Evolutionary conservation across 2,888 invertebrate genomes (phyloP).

Genomic region (Plutella xylostella): DNA sequence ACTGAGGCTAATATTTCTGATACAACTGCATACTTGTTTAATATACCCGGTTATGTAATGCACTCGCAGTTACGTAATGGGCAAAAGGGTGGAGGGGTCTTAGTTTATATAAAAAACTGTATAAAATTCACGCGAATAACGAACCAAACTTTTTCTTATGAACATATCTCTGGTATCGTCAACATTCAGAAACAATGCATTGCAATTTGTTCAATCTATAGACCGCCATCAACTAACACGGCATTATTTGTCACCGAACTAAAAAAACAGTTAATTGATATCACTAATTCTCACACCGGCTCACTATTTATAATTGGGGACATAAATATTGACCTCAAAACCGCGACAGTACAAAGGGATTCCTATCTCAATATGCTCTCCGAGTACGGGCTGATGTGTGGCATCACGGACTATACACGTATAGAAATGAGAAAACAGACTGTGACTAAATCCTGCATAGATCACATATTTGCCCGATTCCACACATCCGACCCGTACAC

Average conservation of each 20-base stretch:
- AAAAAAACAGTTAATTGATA: background rate
- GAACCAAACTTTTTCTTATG: background rate
- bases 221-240: background rate
- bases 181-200: background rate
- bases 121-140: background rate
- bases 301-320: background rate
- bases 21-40: slow-evolving; percentile 2
- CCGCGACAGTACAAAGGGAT: background rate
- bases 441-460: too few relatives aligned
- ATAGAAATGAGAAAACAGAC: too few relatives aligned
- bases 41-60: background rate
- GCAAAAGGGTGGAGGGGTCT: background rate
- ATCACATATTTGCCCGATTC: too few relatives aligned
- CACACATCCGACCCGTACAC: too few relatives aligned
- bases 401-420: too few relatives aligned
- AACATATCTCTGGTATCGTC: background rate
- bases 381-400: too few relatives aligned
- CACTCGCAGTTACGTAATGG: background rate
- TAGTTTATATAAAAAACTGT: background rate
- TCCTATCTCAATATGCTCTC: background rate
- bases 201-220: background rate
- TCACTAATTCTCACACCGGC: background rate
- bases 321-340: background rate
- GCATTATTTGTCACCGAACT: background rate
- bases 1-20: slow-evolving; percentile 18